Conservation (phyloP, 2,888 invertebrate genomes). For the Lasius platythorax region DNA sequence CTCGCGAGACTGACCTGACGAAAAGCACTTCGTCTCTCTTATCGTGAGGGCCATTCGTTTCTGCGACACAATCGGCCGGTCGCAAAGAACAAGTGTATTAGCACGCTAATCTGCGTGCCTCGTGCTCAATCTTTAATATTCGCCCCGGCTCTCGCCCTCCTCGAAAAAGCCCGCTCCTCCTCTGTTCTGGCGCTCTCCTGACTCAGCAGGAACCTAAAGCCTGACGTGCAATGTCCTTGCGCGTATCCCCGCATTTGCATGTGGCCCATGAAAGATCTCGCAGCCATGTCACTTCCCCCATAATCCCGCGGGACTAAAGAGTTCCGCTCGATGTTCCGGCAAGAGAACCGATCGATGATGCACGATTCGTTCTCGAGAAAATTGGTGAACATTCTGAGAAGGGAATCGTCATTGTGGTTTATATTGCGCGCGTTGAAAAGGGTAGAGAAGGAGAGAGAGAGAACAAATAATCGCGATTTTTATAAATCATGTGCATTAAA, state of each 20-base stretch:
- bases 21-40: constrained; percentile 77
- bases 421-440: neutral
- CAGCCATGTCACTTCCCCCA: constrained; percentile 47
- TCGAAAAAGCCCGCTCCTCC: constrained; percentile 29
- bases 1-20: constrained; percentile 71
- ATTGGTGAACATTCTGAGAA: neutral
- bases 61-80: constrained; percentile 74
- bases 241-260: constrained; percentile 54
- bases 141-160: constrained; percentile 43
- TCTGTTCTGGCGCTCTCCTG: constrained; percentile 37
- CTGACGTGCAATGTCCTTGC: constrained; percentile 47
- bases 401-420: neutral
- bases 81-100: constrained; percentile 77
- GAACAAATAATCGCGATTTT: constrained; percentile 7
- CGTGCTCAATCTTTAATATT: constrained; percentile 76
- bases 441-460: neutral
- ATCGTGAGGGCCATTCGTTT: constrained; percentile 74
- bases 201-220: constrained; percentile 63
- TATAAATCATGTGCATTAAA: neutral
- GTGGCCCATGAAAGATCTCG: constrained; percentile 31
- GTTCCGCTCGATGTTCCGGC: constrained; percentile 34
- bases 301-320: constrained; percentile 33
- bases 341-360: constrained; percentile 11
- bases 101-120: constrained; percentile 73
- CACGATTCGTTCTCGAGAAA: constrained; percentile 7